phyloP scores from a whole-genome alignment of 1,140 invertebrate species.

The Drosophila sproati region DNA sequence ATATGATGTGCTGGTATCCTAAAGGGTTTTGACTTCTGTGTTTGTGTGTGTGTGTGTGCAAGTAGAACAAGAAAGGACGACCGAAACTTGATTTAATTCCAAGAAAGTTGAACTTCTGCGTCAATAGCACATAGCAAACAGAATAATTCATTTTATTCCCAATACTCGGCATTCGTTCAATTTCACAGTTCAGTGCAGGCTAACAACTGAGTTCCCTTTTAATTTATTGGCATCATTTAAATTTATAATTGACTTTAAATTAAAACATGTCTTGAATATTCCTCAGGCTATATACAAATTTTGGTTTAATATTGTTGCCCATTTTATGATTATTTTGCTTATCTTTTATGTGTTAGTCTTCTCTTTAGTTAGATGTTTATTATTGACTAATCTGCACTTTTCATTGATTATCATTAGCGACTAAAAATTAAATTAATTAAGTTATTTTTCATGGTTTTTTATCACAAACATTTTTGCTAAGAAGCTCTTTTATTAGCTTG shows the following conservation, averaged over 20 bases:
- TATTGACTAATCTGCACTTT: not conserved
- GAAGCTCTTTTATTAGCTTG: not conserved
- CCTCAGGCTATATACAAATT: not conserved
- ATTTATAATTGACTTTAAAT: conserved; percentile 24
- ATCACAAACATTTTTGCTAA: not conserved
- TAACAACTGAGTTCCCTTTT: conserved; percentile 16
- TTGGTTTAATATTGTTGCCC: not conserved
- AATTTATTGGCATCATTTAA: conserved; percentile 26
- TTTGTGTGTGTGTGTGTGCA: not conserved
- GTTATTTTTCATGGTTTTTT: not conserved
- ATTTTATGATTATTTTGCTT: not conserved
- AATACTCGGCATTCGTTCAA: conserved; percentile 1
- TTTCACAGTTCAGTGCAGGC: conserved; percentile 22
- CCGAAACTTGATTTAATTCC: conserved; percentile 4
- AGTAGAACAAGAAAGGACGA: conserved; percentile 15
- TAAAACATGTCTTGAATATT: conserved; percentile 2
- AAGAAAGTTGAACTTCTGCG: conserved; percentile 7
- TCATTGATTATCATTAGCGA: not conserved
- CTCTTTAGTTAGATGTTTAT: not conserved
- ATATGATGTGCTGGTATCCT: conserved; percentile 42
- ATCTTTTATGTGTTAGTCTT: not conserved
- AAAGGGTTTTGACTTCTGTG: not conserved
- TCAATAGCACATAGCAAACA: conserved; percentile 30
- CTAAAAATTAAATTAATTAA: not conserved
- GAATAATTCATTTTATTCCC: conserved; percentile 24